These are phyloP conservation scores for Slavum lentiscoides DNA, from an alignment of 2,888 invertebrate species.

Conservation along the genomic window DNA sequence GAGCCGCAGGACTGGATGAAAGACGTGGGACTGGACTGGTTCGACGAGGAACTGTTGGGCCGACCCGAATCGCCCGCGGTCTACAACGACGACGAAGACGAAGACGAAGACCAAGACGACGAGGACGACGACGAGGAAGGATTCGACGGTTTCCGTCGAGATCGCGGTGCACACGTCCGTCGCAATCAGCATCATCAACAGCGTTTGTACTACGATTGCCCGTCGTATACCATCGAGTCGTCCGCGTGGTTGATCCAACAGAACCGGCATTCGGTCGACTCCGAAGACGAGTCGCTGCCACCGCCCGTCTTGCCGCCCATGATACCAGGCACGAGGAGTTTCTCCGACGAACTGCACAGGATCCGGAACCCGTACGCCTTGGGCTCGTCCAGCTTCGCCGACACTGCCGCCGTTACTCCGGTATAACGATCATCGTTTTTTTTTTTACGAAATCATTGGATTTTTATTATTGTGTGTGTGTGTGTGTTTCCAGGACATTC, in stretches of 20 bases:
- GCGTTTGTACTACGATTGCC: neutral
- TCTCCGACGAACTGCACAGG: constrained; percentile 37
- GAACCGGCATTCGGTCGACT: neutral
- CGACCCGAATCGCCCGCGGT: constrained; percentile 7
- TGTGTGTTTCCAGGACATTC: constrained; percentile 19
- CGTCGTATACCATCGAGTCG: constrained; percentile 38
- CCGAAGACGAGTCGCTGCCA: constrained; percentile 17
- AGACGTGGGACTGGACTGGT: constrained; percentile 48
- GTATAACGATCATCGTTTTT: no score
- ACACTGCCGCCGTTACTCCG: neutral
- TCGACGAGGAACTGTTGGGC: constrained; percentile 46
- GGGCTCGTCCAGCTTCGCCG: neutral
- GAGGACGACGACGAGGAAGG: no score
- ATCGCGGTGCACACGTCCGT: no score
- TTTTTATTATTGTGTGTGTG: no score
- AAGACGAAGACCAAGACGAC: no score
- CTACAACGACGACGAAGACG: neutral
- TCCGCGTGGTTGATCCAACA: constrained; percentile 41
- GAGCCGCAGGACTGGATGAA: constrained; percentile 51
- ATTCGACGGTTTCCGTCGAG: no score
- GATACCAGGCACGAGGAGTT: constrained; percentile 55
- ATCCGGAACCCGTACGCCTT: constrained; percentile 24
- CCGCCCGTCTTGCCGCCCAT: constrained; percentile 52
- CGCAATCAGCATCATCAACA: neutral
- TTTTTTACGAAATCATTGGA: no score